Evolutionary conservation across 2,113 vertebrate genomes (phyloP).

Genomic region (Odocoileus virginianus): DNA sequence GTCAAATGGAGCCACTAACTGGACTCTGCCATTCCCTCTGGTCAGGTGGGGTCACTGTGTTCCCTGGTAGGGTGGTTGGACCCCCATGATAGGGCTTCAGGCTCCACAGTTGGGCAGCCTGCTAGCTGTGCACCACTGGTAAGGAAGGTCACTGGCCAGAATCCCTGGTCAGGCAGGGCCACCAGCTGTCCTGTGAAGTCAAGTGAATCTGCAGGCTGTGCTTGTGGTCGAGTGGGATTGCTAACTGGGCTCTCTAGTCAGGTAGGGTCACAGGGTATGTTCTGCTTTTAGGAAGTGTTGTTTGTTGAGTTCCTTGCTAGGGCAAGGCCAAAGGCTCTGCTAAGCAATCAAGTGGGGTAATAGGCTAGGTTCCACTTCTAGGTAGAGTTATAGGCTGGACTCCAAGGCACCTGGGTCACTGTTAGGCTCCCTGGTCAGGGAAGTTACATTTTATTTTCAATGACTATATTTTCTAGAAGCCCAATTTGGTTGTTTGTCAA

Average conservation of each 20-base stretch:
- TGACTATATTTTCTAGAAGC: not conserved
- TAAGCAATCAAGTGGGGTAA: not conserved
- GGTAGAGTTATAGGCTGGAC: not conserved
- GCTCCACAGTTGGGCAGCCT: not conserved
- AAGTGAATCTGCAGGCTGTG: not conserved
- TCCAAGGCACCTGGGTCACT: not conserved
- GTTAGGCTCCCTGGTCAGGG: not conserved
- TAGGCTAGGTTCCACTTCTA: not conserved
- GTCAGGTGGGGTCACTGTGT: not conserved
- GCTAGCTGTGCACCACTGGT: not conserved
- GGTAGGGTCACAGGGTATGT: not conserved
- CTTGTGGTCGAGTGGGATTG: no score
- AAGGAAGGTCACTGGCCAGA: not conserved
- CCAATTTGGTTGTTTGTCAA: not conserved
- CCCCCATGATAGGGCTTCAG: not conserved
- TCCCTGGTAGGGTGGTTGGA: not conserved
- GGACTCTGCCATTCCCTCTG: not conserved
- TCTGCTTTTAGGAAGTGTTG: not conserved
- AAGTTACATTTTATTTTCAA: not conserved
- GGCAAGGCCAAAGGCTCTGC: not conserved
- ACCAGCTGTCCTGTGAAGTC: not conserved
- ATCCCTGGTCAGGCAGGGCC: not conserved
- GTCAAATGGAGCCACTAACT: not conserved
- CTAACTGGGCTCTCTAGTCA: not conserved
- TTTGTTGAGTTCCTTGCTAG: not conserved